Evolutionary conservation across 2,113 vertebrate species (phyloP), one percentile per base, ranked within the genome.

Genomic region (Megaceryle maxima): DNA sequence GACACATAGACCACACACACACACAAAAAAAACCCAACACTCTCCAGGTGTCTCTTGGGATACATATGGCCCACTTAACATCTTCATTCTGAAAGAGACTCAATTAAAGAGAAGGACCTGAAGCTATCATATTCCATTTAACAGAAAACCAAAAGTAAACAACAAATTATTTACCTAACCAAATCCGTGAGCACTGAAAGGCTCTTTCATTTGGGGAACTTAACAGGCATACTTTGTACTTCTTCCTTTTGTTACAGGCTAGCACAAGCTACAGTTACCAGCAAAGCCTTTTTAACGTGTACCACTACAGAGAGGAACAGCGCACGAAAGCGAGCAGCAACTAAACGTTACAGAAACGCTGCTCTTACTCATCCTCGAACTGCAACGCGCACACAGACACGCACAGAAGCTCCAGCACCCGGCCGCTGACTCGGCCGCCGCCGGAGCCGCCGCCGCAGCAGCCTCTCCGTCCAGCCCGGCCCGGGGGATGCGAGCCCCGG

Each of bases 151-250:
- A 3, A 28, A 79, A 51, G 37, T 21, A 63, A 92, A 44, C 48
- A 56, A 20, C 39, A 14, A 51, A 64, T 51, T 20, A 24, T 56
- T 82, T 35, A 59, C 77, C 48, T 35, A 64, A 35, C 8, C 66
- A 20, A 67, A 26, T 0, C 39, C 1, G 5, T 1, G 7, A 50
- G 29, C 39, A 14, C 0, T 0, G 8, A 79, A 73, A 37, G 13
- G 24, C 26, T 60, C 59, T 37, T 44, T 44, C 33, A 64, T 25
- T 48, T 4, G 20, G 17, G 15, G 10, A 50, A 51, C 33, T 80
- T 24, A 28, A 55, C 0, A 43, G 28, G 13, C 37, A 33, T 1
- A 11, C 56, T 55, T 78, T 0, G 2, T 8, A 19, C 31, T 53
- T n/a, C 33, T 76, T 26, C 73, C 68, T 67, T n/a, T 56, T 10